phyloP scores from a whole-genome alignment of 2,797 vertebrate species.

The Anguilla obscura region DNA sequence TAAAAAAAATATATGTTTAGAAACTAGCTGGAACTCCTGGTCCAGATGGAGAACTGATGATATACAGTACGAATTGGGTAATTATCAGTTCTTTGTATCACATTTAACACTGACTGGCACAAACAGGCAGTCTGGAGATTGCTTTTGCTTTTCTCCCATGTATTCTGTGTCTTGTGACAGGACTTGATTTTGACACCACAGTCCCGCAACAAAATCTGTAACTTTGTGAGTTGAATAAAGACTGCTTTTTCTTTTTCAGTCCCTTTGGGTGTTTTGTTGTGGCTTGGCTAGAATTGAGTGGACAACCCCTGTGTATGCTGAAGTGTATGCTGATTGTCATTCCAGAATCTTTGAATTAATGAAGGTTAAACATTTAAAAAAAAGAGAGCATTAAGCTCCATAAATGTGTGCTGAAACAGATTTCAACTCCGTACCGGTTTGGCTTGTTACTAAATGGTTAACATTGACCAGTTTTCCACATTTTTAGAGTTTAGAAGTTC shows the following conservation, averaged over 20 bases:
- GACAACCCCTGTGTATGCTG: too few species aligned
- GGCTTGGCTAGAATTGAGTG: neutral
- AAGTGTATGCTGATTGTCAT: too few species aligned
- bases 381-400: too few species aligned
- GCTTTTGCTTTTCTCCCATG: neutral
- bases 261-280: constrained; percentile 4
- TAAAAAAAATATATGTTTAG: neutral
- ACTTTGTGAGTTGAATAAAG: constrained; percentile 67
- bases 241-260: constrained; percentile 59
- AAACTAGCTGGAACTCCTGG: constrained; percentile 8
- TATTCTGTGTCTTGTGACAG: constrained; percentile 4
- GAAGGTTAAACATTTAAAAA: too few species aligned
- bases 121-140: neutral
- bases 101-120: constrained; percentile 22
- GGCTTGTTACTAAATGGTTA: too few species aligned
- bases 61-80: constrained; percentile 11
- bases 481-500: too few species aligned
- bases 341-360: too few species aligned
- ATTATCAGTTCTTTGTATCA: constrained; percentile 20
- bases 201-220: constrained; percentile 56
- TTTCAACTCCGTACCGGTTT: too few species aligned
- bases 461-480: too few species aligned
- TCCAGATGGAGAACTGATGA: constrained; percentile 22
- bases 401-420: too few species aligned
- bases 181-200: constrained; percentile 24